Conservation (phyloP, 2,113 vertebrate species). For the Tricholaema leucomelas region DNA sequence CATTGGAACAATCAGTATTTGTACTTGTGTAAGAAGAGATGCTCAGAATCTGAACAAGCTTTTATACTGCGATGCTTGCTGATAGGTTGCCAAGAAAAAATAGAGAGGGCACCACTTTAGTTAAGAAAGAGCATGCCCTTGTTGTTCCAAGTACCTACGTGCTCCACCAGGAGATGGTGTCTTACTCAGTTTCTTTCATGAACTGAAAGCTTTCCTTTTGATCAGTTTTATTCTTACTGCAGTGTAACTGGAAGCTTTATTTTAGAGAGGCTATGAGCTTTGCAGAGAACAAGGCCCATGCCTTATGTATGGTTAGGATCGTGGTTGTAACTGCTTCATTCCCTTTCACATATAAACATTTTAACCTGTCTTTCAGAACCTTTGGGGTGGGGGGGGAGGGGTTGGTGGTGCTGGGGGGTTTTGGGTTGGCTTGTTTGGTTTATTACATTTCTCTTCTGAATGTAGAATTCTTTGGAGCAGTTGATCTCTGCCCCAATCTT, state of each 20-base stretch:
- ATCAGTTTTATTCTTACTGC: background rate
- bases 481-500: background rate
- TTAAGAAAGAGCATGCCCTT: background rate
- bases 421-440: background rate
- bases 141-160: background rate
- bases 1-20: background rate
- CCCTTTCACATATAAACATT: background rate
- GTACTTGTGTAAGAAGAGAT: background rate
- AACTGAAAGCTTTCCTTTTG: background rate
- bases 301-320: background rate
- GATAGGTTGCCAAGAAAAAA: background rate
- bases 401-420: background rate
- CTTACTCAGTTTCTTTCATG: background rate
- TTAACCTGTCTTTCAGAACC: background rate
- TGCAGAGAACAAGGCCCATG: background rate
- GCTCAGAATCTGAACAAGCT: background rate
- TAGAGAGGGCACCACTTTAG: background rate
- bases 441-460: background rate
- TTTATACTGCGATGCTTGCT: background rate
- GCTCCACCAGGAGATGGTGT: background rate
- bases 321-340: background rate
- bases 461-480: background rate
- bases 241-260: background rate
- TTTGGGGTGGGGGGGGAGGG: background rate
- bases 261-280: background rate